Conservation (phyloP, 2,888 invertebrate genomes). For the Drosophila hamatofila region DNA sequence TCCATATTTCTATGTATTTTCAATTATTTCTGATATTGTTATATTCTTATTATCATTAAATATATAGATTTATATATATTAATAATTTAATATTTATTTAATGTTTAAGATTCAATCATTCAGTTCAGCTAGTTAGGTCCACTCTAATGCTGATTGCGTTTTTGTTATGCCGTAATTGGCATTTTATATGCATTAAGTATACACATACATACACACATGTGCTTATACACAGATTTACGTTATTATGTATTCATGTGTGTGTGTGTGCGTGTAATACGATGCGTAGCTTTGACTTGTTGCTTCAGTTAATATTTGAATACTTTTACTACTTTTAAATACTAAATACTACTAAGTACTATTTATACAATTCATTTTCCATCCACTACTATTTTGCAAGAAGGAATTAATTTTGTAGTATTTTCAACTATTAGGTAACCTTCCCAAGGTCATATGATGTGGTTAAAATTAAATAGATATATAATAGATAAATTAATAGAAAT, state of each 20-base stretch:
- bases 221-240: neutral
- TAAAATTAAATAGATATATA: neutral
- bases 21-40: neutral
- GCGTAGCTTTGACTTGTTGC: too few relatives aligned
- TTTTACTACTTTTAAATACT: neutral
- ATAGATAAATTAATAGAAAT: too few relatives aligned
- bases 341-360: neutral
- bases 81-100: neutral
- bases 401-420: neutral
- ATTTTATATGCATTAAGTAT: constrained; percentile 12
- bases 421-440: neutral
- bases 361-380: too few relatives aligned
- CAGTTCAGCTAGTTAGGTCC: constrained; percentile 4
- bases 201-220: neutral
- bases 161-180: constrained; percentile 21
- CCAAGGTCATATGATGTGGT: neutral
- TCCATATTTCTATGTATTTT: neutral
- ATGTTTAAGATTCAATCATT: neutral
- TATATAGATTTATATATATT: neutral
- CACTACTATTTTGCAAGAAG: neutral
- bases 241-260: neutral
- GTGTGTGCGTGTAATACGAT: neutral
- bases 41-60: neutral
- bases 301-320: neutral
- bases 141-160: constrained; percentile 15